Evolutionary conservation across 2,797 vertebrate species (phyloP).

Genomic region (Parotocinclus haroldoi): DNA sequence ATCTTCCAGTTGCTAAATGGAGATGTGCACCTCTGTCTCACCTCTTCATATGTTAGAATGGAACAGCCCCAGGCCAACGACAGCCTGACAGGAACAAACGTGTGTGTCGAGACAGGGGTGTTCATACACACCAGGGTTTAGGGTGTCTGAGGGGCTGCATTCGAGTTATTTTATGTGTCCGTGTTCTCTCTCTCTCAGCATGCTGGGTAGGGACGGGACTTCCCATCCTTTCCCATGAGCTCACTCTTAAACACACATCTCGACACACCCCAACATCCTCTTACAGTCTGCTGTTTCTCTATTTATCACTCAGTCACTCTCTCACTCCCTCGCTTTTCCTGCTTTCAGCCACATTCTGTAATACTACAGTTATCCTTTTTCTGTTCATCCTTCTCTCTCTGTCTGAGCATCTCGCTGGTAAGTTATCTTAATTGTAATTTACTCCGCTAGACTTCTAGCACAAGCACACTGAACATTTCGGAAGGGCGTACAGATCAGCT

Average conservation of each 20-base stretch:
- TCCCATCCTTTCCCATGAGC: conserved; percentile 42
- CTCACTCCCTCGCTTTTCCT: conserved; percentile 22
- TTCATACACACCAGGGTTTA: conserved; percentile 43
- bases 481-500: conserved; percentile 39
- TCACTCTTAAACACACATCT: conserved; percentile 38
- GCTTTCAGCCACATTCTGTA: conserved; percentile 17
- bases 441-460: conserved; percentile 23
- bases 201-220: conserved; percentile 33
- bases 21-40: conserved; percentile 23
- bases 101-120: conserved; percentile 15
- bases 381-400: conserved; percentile 12
- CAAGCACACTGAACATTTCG: conserved; percentile 27
- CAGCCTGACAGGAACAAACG: conserved; percentile 35
- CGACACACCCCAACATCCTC: conserved; percentile 33
- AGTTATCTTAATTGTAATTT: conserved; percentile 25
- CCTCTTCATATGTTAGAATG: conserved; percentile 33
- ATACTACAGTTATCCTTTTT: conserved; percentile 1
- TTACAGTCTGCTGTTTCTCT: conserved; percentile 22
- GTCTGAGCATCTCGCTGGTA: conserved; percentile 17
- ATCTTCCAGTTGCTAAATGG: no score
- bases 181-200: conserved; percentile 41
- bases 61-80: conserved; percentile 46
- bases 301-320: conserved; percentile 28
- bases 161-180: conserved; percentile 30
- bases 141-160: background rate